These are phyloP conservation scores for Drosophila pallidifrons DNA, from an alignment of 1,140 invertebrate species.

Conservation along the genomic window DNA sequence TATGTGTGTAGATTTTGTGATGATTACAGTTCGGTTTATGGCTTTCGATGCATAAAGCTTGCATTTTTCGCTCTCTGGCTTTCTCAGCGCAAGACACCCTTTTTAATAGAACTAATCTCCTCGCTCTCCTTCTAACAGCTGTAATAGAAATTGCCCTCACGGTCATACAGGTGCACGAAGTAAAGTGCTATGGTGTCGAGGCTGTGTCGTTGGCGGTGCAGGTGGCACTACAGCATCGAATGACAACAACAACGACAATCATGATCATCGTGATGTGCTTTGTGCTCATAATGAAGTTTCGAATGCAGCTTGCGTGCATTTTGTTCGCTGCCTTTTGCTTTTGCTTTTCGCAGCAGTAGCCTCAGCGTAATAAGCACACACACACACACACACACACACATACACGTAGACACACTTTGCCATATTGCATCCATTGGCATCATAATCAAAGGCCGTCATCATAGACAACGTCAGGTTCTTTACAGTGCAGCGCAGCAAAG, in stretches of 20 bases:
- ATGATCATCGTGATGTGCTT: conserved; percentile 48
- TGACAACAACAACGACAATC: conserved; percentile 21
- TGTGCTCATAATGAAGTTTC: conserved; percentile 19
- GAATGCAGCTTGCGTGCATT: conserved; percentile 64
- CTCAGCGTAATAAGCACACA: conserved; percentile 23
- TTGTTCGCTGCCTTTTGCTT: conserved; percentile 9
- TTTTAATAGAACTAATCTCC: background rate
- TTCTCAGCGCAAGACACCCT: background rate
- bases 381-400: background rate
- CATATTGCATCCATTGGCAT: conserved; percentile 46
- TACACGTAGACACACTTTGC: background rate
- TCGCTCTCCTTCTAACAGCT: background rate
- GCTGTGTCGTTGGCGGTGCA: conserved; percentile 14
- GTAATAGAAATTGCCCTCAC: conserved; percentile 6
- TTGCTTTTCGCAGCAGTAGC: conserved; percentile 44
- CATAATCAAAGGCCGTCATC: conserved; percentile 75
- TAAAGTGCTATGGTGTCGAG: too few relatives aligned
- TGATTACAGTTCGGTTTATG: too few relatives aligned
- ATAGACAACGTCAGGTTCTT: conserved; percentile 48
- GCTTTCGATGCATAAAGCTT: too few relatives aligned
- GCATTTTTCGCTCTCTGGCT: too few relatives aligned
- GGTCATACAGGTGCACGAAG: conserved; percentile 28
- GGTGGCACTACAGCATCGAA: conserved; percentile 27
- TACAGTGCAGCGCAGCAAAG: background rate
- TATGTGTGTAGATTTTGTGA: too few relatives aligned